Evolutionary conservation across 2,888 invertebrate species (phyloP), one percentile per base, ranked within the genome.

Genomic region (Hemithea aestivaria): DNA sequence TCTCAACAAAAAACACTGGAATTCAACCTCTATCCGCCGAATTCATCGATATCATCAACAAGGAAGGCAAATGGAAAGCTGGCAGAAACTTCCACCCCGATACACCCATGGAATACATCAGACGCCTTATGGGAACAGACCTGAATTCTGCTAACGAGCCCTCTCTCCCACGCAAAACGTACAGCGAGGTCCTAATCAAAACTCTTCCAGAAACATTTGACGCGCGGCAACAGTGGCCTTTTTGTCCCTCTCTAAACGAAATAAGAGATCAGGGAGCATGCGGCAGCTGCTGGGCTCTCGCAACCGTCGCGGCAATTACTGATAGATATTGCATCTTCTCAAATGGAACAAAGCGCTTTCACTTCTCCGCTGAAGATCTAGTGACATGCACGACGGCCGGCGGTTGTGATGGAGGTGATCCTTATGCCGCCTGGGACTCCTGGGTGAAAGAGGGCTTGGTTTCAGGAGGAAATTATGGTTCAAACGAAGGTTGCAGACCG

Each of bases 231-330:
- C 77, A 92, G 28, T 96, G 96, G 96, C 89, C 93, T 0, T 59
- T 93, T 48, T 96, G 96, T 62, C 91, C 93, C 0, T 92, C 94
- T 0, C 89, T 96, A 44, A 71, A 74, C 9, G 91, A 93, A 74
- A 90, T 94, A 40, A 81, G 93, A 40, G 93, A 94, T 73, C 94
- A 94, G 38, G 93, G 92, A 2, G 89, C 91, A n/a, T 96, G 95
- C 68, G 95, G 95, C 9, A 94, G 94, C 4, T 96, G 96, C 73
- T 95, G 94, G 94, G 94, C 94, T 0, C 92, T 94, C 69, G 94
- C 92, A 10, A 93, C 94, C 6, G 94, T 92, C 0, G 93, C 92
- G 70, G 92, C 94, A 0, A 94, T 94, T 91, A 92, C 93, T 1
- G 95, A 95, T 74, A 84, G 95, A 33, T 88, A 90, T 10, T 95